Evolutionary conservation across 2,888 invertebrate genomes (phyloP).

Genomic region (Idaea biselata): DNA sequence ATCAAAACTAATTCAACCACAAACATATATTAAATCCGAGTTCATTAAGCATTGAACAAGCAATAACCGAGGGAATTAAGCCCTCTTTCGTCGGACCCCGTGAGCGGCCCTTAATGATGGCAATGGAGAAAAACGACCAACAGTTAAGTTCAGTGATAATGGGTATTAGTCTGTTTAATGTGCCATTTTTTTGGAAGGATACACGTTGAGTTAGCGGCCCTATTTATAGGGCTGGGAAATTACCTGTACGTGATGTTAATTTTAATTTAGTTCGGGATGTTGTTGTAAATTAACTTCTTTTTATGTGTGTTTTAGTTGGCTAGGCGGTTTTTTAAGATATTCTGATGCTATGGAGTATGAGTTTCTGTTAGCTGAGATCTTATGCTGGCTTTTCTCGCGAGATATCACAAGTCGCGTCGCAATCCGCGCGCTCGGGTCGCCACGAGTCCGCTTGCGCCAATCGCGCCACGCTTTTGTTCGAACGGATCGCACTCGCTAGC

Average conservation of each 20-base stretch:
- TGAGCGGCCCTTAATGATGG: constrained; percentile 30
- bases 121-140: constrained; percentile 46
- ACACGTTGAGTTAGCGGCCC: constrained; percentile 23
- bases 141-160: constrained; percentile 40
- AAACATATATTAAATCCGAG: constrained; percentile 53
- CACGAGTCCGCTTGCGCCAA: too few species aligned
- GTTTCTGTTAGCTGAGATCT: too few species aligned
- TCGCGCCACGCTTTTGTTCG: too few species aligned
- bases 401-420: too few species aligned
- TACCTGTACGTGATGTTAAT: constrained; percentile 1
- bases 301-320: background rate
- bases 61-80: constrained; percentile 56
- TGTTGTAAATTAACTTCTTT: background rate
- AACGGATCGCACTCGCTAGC: too few species aligned
- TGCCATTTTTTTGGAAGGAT: constrained; percentile 32
- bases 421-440: too few species aligned
- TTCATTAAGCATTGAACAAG: constrained; percentile 63
- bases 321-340: background rate
- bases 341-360: too few species aligned
- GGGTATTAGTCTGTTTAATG: constrained; percentile 43
- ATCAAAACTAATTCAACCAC: constrained; percentile 31
- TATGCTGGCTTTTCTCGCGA: too few species aligned
- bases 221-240: background rate
- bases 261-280: background rate
- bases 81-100: constrained; percentile 32